A percentile compares a stretch with the other conserved stretches of the same genome.
phyloP scores from a whole-genome alignment of 2,888 invertebrate species.

The Eristalis arbustorum region DNA sequence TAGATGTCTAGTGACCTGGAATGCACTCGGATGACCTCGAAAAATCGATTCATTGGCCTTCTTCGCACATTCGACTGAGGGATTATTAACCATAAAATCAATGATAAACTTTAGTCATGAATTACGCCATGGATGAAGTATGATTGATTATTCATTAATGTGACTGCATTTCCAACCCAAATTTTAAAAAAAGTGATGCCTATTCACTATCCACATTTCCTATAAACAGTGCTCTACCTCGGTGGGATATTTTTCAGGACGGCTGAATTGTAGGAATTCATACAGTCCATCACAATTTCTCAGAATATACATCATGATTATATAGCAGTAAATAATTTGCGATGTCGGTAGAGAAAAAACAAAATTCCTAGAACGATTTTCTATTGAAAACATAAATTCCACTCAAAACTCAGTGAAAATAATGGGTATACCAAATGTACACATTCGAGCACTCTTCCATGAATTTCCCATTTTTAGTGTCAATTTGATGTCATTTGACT shows the following conservation, averaged over 20 bases:
- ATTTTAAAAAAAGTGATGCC: conserved; percentile 32
- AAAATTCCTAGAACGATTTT: not conserved
- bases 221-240: not conserved
- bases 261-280: not conserved
- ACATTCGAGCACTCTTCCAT: not conserved
- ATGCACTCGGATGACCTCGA: not conserved
- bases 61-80: not conserved
- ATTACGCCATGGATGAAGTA: not conserved
- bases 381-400: not conserved
- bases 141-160: conserved; percentile 33
- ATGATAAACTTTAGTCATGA: not conserved
- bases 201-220: not conserved
- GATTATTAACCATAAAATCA: not conserved
- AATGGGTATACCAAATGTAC: not conserved
- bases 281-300: too few species aligned
- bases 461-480: conserved; percentile 17
- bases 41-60: conserved; percentile 29
- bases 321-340: too few species aligned
- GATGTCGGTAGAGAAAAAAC: too few species aligned
- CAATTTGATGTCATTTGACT: conserved; percentile 51
- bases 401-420: not conserved
- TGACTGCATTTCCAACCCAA: not conserved
- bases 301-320: too few species aligned
- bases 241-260: not conserved
- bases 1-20: not conserved